Percentiles rank a stretch among this genome's conserved stretches.
These are phyloP conservation scores for Thunnus maccoyii DNA, from an alignment of 2,113 vertebrate species.

Conservation along the genomic window DNA sequence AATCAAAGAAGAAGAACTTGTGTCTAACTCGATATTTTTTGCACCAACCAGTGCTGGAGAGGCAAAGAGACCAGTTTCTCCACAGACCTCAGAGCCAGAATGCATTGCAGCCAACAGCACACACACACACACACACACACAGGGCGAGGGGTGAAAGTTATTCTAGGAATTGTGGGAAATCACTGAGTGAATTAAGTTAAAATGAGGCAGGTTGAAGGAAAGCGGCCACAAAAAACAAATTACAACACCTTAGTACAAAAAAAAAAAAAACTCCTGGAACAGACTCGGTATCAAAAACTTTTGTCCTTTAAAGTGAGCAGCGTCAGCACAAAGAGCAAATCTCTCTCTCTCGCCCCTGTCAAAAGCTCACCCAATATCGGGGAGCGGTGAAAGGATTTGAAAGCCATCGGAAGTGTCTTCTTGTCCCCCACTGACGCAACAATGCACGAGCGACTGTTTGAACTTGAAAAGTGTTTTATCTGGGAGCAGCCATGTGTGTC, in stretches of 20 bases:
- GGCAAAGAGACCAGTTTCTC: neutral
- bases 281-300: constrained; percentile 12
- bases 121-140: neutral
- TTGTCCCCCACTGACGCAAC: constrained; percentile 65
- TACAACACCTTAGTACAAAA: neutral
- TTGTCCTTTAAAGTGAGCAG: constrained; percentile 20
- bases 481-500: constrained; percentile 74
- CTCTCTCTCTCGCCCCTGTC: constrained; percentile 43
- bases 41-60: neutral
- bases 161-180: constrained; percentile 3
- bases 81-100: constrained; percentile 9
- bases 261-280: neutral
- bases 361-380: constrained; percentile 63
- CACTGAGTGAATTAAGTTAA: constrained; percentile 8
- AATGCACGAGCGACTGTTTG: constrained; percentile 74
- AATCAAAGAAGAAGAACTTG: neutral
- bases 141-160: neutral
- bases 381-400: constrained; percentile 70
- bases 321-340: constrained; percentile 59
- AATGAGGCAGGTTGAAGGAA: constrained; percentile 14
- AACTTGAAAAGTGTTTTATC: constrained; percentile 79
- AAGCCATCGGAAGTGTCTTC: constrained; percentile 78
- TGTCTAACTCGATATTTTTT: neutral
- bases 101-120: neutral
- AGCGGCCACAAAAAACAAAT: neutral